These are phyloP conservation scores for Drosophila merina DNA, from an alignment of 2,888 invertebrate species.

Conservation along the genomic window DNA sequence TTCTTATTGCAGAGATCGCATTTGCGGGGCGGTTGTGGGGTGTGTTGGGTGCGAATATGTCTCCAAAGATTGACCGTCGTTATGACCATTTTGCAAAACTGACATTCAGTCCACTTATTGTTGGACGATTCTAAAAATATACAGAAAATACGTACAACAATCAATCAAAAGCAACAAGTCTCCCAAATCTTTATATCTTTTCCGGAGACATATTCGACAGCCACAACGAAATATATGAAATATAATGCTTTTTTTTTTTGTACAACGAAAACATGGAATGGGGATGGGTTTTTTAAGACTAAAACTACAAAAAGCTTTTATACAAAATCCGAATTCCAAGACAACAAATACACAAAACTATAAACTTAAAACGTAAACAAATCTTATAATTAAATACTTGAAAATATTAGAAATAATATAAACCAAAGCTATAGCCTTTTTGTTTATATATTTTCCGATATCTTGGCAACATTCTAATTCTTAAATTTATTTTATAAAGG, in stretches of 20 bases:
- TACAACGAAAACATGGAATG: neutral
- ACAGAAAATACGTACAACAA: slow-evolving; percentile 69
- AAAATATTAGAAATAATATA: neutral
- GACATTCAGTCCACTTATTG: slow-evolving; percentile 85
- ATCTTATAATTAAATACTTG: neutral
- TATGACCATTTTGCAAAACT: slow-evolving; percentile 85
- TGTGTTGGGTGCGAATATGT: slow-evolving; percentile 84
- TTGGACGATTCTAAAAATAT: slow-evolving; percentile 84
- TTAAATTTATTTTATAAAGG: neutral
- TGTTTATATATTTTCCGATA: neutral
- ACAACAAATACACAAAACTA: neutral
- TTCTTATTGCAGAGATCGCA: slow-evolving; percentile 84
- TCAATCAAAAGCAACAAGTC: slow-evolving; percentile 2
- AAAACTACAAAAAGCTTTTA: neutral
- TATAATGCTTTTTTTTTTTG: neutral
- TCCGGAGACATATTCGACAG: slow-evolving; percentile 83
- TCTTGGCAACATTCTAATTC: neutral
- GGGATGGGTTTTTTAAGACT: neutral
- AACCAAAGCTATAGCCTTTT: neutral
- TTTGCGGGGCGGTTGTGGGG: slow-evolving; percentile 84
- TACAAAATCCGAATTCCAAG: neutral
- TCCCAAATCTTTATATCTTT: neutral
- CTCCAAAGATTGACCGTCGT: slow-evolving; percentile 85
- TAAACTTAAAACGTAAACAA: neutral
- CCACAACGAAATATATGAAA: slow-evolving; percentile 46